Evolutionary conservation across 2,888 invertebrate genomes (phyloP), one percentile per base, ranked within the genome.

Genomic region (Chloroclysta siterata): DNA sequence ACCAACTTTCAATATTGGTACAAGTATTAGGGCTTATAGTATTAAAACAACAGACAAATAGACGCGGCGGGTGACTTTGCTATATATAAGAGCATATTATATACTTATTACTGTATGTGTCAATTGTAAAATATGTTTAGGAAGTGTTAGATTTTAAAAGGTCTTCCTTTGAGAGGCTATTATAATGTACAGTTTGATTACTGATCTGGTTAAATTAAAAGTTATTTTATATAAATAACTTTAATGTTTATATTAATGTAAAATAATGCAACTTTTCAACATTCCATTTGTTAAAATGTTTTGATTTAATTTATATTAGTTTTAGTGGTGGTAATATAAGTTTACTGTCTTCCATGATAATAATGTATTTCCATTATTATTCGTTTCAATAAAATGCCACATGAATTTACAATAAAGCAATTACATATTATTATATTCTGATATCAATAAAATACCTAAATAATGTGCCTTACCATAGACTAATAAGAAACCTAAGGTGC

Each of bases 131-230:
- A 53, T 36, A 47, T 39, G 36, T 39, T 44, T 17, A 36, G 28
- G n/a, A 15, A 54, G 47, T 51, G 54, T 41, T 63, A 52, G 53
- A 14, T 60, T 58, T 58, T 48, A 64, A 64, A 63, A 65, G 53
- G 75, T 74, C 73, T 74, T 75, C 74, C 73, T 71, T 68, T 70
- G 57, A 69, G 70, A 72, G 72, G 70, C 72, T 71, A 70, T 54
- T 47, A 2, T 53, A 36, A 7, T 70, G 65, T 73, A 67, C 60
- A 67, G 55, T 63, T 53, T 54, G 41, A 63, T 53, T 51, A 59
- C 63, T 63, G 65, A 71, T 69, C 66, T 72, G 70, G 51, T 62
- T 63, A 46, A 50, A 44, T 29, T 50, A 22, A 44, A 46, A 14
- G 13, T 55, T 17, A 28, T 54, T 39, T 22, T 53, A 28, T 22